Evolutionary conservation across 2,113 vertebrate species (phyloP).

Genomic region (Sinocyclocheilus anshuiensis): DNA sequence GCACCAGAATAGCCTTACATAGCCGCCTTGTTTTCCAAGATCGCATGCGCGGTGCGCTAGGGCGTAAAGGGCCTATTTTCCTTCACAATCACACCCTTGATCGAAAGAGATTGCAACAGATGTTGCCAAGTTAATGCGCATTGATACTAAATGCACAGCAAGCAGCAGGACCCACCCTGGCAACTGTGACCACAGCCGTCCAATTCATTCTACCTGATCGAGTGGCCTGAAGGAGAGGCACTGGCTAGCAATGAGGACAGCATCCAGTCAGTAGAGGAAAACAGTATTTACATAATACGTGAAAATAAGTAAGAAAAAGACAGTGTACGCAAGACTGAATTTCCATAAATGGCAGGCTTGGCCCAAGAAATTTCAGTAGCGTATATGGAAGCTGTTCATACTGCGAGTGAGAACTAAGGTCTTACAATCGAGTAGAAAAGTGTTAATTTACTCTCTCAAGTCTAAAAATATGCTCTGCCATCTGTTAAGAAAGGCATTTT

Average conservation of each 20-base stretch:
- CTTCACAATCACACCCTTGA: constrained; percentile 79
- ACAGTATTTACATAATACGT: constrained; percentile 54
- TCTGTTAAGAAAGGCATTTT: constrained; percentile 41
- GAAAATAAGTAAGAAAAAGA: constrained; percentile 23
- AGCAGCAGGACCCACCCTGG: constrained; percentile 86
- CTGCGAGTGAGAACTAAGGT: constrained; percentile 20
- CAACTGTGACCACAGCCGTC: constrained; percentile 68
- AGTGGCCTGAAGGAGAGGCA: constrained; percentile 6
- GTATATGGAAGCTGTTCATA: constrained; percentile 21
- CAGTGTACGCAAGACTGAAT: not conserved
- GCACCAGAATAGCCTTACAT: constrained; percentile 98
- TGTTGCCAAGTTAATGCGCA: constrained; percentile 84
- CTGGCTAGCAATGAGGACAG: constrained; percentile 81
- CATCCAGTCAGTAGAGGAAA: constrained; percentile 83
- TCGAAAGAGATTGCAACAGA: constrained; percentile 79
- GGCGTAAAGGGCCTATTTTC: constrained; percentile 69
- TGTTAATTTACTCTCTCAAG: not conserved
- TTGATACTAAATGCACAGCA: constrained; percentile 90
- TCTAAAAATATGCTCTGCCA: constrained; percentile 38
- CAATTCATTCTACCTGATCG: constrained; percentile 37
- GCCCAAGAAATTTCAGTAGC: constrained; percentile 46
- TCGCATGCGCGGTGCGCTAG: constrained; percentile 96
- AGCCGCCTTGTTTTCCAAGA: constrained; percentile 79
- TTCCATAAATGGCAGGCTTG: constrained; percentile 61
- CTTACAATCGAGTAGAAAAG: constrained; percentile 45